These are phyloP conservation scores for Lethrus apterus DNA, from an alignment of 1,140 invertebrate genomes.

Conservation along the genomic window DNA sequence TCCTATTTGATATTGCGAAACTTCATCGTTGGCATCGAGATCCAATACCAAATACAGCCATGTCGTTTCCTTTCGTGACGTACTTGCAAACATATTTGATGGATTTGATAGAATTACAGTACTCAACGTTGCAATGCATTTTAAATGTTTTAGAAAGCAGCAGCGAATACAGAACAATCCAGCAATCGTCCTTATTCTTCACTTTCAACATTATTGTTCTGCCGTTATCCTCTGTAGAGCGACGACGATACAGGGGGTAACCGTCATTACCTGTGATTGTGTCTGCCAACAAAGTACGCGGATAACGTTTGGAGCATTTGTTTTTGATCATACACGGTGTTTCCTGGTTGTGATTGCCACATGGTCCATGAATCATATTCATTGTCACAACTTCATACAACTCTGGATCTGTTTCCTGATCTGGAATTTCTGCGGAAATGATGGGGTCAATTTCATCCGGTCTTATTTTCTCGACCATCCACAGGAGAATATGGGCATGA, in stretches of 20 bases:
- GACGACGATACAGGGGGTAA: conserved; percentile 34
- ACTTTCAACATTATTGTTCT: conserved; percentile 30
- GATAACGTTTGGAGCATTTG: conserved; percentile 31
- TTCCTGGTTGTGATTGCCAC: conserved; percentile 31
- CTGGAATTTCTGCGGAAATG: conserved; percentile 42
- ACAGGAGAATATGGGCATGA: conserved; percentile 42
- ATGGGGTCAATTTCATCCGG: conserved; percentile 38
- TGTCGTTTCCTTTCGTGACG: conserved; percentile 3
- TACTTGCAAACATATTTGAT: too few relatives aligned
- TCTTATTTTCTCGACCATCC: conserved; percentile 36
- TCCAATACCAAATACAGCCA: conserved; percentile 4
- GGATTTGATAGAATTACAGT: conserved; percentile 36
- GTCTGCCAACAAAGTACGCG: conserved; percentile 23
- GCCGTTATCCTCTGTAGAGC: conserved; percentile 37
- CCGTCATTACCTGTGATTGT: too few relatives aligned
- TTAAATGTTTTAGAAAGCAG: conserved; percentile 33
- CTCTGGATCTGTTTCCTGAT: conserved; percentile 31
- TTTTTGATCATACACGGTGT: conserved; percentile 38
- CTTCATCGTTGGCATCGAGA: neutral
- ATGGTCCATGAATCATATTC: conserved; percentile 37
- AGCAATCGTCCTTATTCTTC: conserved; percentile 28
- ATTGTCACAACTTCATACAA: conserved; percentile 29
- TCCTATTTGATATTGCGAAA: conserved; percentile 1
- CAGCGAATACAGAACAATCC: conserved; percentile 39
- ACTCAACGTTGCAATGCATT: conserved; percentile 37